A percentile compares a stretch with the other conserved stretches of the same genome.
Evolutionary conservation across 1,140 invertebrate species (phyloP).

Genomic region (Drosophila gunungcola): DNA sequence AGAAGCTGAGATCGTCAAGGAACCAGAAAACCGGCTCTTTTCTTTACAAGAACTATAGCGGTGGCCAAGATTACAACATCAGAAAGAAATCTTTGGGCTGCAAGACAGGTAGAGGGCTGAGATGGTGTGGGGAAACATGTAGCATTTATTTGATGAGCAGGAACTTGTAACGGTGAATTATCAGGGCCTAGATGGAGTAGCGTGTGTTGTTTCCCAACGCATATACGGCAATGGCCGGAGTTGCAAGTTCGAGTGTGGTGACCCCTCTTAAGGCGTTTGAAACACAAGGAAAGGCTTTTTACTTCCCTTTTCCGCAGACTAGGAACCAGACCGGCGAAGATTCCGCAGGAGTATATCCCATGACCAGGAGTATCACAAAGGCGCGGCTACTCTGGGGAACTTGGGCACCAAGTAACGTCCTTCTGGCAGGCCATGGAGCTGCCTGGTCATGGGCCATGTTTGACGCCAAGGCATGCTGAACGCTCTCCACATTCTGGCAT

Average conservation of each 20-base stretch:
- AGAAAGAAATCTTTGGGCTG: background rate
- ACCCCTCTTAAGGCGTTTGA: no score
- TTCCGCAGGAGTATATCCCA: no score
- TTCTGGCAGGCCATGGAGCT: background rate
- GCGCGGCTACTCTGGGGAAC: background rate
- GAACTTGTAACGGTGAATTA: no score
- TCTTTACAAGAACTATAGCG: background rate
- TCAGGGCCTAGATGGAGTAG: no score
- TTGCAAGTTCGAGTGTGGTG: no score
- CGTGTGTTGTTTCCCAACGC: no score
- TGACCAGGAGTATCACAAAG: slow-evolving; percentile 1
- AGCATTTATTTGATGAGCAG: no score
- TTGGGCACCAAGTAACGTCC: background rate
- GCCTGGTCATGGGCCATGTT: background rate
- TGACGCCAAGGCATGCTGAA: background rate
- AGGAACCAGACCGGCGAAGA: no score
- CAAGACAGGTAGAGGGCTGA: no score
- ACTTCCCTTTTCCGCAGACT: background rate
- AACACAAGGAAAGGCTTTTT: background rate
- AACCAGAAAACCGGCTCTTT: background rate
- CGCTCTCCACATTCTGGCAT: background rate
- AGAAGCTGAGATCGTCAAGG: no score
- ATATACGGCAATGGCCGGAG: no score
- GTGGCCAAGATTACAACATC: background rate
- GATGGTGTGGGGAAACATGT: background rate